Evolutionary conservation across 2,888 invertebrate genomes (phyloP).

Genomic region (Sphaerophoria rueppellii): DNA sequence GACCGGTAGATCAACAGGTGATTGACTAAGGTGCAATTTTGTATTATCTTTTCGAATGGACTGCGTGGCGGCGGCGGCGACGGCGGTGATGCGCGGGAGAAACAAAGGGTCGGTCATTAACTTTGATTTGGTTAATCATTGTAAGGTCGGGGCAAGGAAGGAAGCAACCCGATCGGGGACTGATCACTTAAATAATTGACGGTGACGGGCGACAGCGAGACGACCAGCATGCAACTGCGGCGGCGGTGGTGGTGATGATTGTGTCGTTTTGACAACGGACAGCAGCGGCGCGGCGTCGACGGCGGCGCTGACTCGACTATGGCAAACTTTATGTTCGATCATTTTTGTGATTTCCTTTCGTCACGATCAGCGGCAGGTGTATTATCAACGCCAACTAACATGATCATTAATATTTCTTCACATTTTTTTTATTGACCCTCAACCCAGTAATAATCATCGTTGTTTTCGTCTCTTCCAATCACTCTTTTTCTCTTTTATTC

Average conservation of each 20-base stretch:
- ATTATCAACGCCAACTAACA: conserved; percentile 70
- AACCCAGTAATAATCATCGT: conserved; percentile 61
- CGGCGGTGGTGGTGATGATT: too few relatives aligned
- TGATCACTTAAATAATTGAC: background rate
- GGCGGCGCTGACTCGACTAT: conserved; percentile 17
- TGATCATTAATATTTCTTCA: conserved; percentile 66
- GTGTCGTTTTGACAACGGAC: background rate
- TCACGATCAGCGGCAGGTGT: conserved; percentile 71
- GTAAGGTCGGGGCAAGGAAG: conserved; percentile 9
- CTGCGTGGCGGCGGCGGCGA: too few relatives aligned
- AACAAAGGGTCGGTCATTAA: conserved; percentile 67
- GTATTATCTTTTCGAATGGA: conserved; percentile 46
- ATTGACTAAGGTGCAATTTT: conserved; percentile 72
- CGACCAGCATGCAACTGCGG: background rate
- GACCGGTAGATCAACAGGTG: conserved; percentile 70
- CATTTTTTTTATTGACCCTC: conserved; percentile 65
- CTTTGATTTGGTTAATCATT: conserved; percentile 68
- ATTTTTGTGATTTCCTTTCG: conserved; percentile 70
- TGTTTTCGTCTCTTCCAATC: conserved; percentile 18
- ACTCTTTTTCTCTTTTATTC: conserved; percentile 11
- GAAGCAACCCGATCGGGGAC: conserved; percentile 7
- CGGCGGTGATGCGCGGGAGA: conserved; percentile 34
- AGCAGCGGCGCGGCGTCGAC: background rate
- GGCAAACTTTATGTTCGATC: conserved; percentile 47
- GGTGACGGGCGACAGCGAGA: conserved; percentile 2